These are phyloP conservation scores for Spheniscus humboldti DNA, from an alignment of 2,797 vertebrate genomes.

Conservation along the genomic window DNA sequence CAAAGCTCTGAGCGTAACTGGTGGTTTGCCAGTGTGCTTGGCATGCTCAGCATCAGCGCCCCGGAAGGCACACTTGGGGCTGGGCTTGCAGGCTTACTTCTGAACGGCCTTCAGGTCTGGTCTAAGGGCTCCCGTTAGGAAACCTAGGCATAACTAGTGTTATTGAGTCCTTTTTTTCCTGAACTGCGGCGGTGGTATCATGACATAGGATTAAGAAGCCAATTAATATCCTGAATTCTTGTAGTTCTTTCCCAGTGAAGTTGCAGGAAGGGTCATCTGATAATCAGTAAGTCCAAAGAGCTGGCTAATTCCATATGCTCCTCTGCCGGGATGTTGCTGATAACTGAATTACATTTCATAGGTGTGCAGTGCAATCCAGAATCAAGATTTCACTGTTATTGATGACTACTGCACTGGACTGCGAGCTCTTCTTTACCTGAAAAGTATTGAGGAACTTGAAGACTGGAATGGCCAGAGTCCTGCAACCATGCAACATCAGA, in stretches of 20 bases:
- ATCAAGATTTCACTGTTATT: constrained; percentile 83
- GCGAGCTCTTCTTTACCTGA: constrained; percentile 83
- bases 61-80: background rate
- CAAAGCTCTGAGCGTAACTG: background rate
- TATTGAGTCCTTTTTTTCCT: background rate
- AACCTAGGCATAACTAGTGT: background rate
- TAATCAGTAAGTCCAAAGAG: background rate
- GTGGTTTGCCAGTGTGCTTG: background rate
- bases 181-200: background rate
- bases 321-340: background rate
- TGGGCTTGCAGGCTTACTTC: background rate
- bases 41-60: fast-evolving
- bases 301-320: background rate
- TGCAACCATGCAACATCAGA: constrained; percentile 80
- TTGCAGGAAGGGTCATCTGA: background rate
- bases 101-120: background rate
- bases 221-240: background rate
- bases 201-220: background rate
- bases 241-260: background rate
- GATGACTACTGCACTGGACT: constrained; percentile 84
- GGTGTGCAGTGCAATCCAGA: constrained; percentile 81
- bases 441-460: constrained; percentile 82
- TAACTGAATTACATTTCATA: constrained; percentile 10
- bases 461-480: constrained; percentile 87
- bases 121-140: background rate